Percentiles rank a stretch among this genome's conserved stretches.
These are phyloP conservation scores for Drepanosiphum platanoidis DNA, from an alignment of 2,888 invertebrate species.

Conservation along the genomic window DNA sequence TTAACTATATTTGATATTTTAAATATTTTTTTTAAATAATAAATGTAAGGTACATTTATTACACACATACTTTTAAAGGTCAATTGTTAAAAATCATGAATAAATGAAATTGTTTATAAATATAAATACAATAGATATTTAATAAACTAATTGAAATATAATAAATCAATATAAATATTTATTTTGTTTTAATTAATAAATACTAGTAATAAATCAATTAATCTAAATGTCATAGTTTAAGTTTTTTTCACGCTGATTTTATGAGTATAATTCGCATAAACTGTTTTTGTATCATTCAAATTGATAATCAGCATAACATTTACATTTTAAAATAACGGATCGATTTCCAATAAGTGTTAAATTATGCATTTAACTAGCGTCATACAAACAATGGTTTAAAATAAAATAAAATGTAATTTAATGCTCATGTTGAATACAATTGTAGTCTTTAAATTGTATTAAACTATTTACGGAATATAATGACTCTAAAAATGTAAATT, in stretches of 20 bases:
- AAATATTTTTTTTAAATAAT: too few relatives aligned
- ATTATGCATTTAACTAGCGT: conserved; percentile 14
- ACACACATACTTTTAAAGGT: too few relatives aligned
- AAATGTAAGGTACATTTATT: too few relatives aligned
- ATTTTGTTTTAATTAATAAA: too few relatives aligned
- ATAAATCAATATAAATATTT: too few relatives aligned
- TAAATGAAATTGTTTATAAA: too few relatives aligned
- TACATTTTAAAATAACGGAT: conserved; percentile 30
- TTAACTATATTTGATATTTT: too few relatives aligned
- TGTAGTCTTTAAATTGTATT: neutral
- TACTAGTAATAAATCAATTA: conserved; percentile 27
- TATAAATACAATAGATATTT: too few relatives aligned
- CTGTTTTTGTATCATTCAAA: neutral
- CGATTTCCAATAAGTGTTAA: neutral
- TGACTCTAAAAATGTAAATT: neutral
- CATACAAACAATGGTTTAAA: conserved; percentile 24
- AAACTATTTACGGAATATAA: neutral
- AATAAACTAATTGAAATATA: too few relatives aligned
- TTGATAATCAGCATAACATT: conserved; percentile 6
- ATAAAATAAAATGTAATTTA: conserved; percentile 6
- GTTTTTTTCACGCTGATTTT: neutral
- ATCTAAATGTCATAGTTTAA: conserved; percentile 1
- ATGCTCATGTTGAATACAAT: neutral
- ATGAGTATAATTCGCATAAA: neutral
- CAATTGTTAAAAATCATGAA: too few relatives aligned